Evolutionary conservation across 2,113 vertebrate genomes (phyloP).

Genomic region (Hystrix cristata): DNA sequence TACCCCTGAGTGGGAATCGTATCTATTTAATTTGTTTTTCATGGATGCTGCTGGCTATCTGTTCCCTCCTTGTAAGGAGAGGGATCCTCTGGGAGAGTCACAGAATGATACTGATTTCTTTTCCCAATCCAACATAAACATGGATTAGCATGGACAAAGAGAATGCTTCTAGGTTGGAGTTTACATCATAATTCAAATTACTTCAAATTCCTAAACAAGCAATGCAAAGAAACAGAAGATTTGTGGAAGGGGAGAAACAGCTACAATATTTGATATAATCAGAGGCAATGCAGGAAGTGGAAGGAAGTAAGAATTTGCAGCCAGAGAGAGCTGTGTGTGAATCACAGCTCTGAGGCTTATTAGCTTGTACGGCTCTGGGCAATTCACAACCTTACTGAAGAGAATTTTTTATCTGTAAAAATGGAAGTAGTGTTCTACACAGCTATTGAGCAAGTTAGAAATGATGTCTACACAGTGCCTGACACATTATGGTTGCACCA

Average conservation of each 20-base stretch:
- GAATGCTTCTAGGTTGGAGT: neutral
- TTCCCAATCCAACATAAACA: neutral
- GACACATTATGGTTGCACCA: neutral
- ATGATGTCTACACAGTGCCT: neutral
- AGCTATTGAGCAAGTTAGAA: neutral
- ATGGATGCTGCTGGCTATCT: neutral
- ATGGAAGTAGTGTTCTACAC: neutral
- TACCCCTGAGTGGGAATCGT: neutral
- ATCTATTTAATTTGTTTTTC: slow-evolving; percentile 25
- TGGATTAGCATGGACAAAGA: neutral
- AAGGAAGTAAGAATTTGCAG: neutral
- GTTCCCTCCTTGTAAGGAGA: neutral
- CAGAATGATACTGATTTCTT: neutral
- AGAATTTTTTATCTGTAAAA: slow-evolving; percentile 4
- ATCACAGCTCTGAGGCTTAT: neutral
- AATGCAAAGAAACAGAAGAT: neutral
- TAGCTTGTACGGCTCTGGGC: neutral
- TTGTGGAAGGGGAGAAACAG: neutral
- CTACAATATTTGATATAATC: neutral
- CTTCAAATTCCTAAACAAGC: neutral
- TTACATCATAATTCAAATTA: neutral
- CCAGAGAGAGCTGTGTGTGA: neutral
- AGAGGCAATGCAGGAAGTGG: neutral
- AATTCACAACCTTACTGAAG: neutral
- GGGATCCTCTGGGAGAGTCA: neutral